Evolutionary conservation across 2,113 vertebrate species (phyloP), one percentile per base, ranked within the genome.

Genomic region (Natator depressus): DNA sequence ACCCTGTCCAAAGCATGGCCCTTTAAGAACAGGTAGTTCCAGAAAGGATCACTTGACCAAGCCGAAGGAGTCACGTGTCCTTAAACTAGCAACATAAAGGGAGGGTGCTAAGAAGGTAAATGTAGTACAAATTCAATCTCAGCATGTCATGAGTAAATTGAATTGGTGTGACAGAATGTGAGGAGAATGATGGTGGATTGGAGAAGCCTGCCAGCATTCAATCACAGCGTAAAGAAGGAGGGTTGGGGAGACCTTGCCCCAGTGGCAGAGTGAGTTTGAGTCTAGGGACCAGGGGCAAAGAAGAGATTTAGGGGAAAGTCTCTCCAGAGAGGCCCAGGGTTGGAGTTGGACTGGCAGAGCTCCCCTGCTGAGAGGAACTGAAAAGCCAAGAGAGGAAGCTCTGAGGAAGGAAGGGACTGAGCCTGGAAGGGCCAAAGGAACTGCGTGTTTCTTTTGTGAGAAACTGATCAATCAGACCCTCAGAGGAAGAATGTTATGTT

Each of bases 261-360:
- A 69, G 31, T 3, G 53, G 42, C 49, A 57, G 24, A 49, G 8
- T 5, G 10, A 88, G 31, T 25, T 6, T 46, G 13, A 24, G 2
- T 86, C 57, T 5, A 17, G 17, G 5, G 5, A 17, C 81, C 50
- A 0, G 0, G 5, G 5, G 16, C 5, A 2, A 4, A 16, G 65
- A 14, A 2, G 4, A 72, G 49, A 87, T 13, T 55, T 19, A 72
- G 51, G 10, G n/a, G 20, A 42, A 65, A 19, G 3, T 51, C 2
- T 88, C 12, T 5, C 49, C 76, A 10, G 69, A 72, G n/a, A 72
- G 47, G 81, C 35, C 49, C 75, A 80, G 27, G 80, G 8, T 19
- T 38, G 10, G 14, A 72, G 19, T 22, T 19, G 69, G 69, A 72
- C 20, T 16, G 6, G n/a, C 19, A 75, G 19, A 80, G 3, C 24